Percentiles rank a stretch among this genome's conserved stretches.
Conservation (phyloP, 2,113 vertebrate genomes). For the Rhinopomastus cyanomelas region DNA sequence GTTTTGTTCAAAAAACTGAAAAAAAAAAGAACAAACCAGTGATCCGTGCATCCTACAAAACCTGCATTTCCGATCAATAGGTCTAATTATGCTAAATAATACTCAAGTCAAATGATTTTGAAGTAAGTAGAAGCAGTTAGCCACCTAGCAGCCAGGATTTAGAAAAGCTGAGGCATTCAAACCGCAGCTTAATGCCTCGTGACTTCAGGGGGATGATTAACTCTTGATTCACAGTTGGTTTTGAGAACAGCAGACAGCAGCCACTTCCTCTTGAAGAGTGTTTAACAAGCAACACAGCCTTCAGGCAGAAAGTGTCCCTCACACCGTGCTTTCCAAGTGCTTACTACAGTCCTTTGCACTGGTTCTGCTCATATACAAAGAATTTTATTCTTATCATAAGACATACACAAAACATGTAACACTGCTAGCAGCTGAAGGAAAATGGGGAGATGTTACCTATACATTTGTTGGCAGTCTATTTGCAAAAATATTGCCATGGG, state of each 20-base stretch:
- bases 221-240: not conserved
- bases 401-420: not conserved
- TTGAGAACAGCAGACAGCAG: not conserved
- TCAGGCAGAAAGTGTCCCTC: not conserved
- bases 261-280: constrained; percentile 7
- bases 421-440: not conserved
- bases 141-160: not conserved
- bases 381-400: not conserved
- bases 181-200: constrained; percentile 1
- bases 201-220: constrained; percentile 30
- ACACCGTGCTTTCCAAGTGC: not conserved
- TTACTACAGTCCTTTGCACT: not conserved
- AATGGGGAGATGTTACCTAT: not conserved
- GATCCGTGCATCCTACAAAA: not conserved
- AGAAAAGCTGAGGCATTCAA: not conserved
- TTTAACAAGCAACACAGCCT: not conserved
- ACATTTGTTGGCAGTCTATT: not conserved
- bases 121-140: not conserved
- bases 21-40: not conserved
- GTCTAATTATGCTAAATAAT: not conserved
- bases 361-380: not conserved
- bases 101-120: not conserved
- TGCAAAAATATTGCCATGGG: not conserved
- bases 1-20: not conserved
- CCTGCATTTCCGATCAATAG: not conserved